These are phyloP conservation scores for Danaus plexippus DNA, from an alignment of 1,140 invertebrate species.

Conservation along the genomic window DNA sequence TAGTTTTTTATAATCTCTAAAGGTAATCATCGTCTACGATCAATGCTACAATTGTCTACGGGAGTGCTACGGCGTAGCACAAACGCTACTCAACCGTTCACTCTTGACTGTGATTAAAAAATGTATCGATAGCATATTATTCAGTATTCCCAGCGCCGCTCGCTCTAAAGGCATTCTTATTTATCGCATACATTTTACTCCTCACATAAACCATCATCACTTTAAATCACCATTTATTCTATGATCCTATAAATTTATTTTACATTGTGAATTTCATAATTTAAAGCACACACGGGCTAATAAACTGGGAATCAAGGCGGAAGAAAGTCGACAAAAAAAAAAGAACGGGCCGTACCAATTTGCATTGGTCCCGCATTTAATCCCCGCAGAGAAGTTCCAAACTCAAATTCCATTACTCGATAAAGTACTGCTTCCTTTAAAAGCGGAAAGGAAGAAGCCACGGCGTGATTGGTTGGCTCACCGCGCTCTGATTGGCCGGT, in stretches of 20 bases:
- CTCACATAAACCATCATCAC: no score
- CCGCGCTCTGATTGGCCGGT: slow-evolving; percentile 58
- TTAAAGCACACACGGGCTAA: neutral
- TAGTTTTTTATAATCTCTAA: no score
- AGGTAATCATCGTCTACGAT: no score
- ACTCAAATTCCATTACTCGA: slow-evolving; percentile 69
- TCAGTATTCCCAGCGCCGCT: no score
- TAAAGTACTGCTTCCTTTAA: slow-evolving; percentile 52
- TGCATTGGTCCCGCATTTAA: slow-evolving; percentile 54
- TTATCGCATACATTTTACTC: no score
- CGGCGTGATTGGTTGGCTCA: slow-evolving; percentile 61
- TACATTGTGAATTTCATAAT: neutral
- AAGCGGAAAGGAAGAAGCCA: slow-evolving; percentile 55
- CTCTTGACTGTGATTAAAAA: no score
- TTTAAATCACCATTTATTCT: neutral
- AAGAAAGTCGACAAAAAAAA: slow-evolving; percentile 2
- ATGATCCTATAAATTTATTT: neutral
- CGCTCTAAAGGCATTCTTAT: no score
- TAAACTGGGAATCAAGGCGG: slow-evolving; percentile 3
- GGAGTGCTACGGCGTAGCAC: no score
- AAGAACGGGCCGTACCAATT: slow-evolving; percentile 41
- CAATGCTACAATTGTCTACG: no score
- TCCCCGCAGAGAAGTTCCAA: slow-evolving; percentile 51
- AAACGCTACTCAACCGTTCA: no score
- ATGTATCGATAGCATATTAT: no score